A percentile compares a stretch with the other conserved stretches of the same genome.
These are phyloP conservation scores for Drosophila limbata DNA, from an alignment of 2,888 invertebrate species.

Conservation along the genomic window DNA sequence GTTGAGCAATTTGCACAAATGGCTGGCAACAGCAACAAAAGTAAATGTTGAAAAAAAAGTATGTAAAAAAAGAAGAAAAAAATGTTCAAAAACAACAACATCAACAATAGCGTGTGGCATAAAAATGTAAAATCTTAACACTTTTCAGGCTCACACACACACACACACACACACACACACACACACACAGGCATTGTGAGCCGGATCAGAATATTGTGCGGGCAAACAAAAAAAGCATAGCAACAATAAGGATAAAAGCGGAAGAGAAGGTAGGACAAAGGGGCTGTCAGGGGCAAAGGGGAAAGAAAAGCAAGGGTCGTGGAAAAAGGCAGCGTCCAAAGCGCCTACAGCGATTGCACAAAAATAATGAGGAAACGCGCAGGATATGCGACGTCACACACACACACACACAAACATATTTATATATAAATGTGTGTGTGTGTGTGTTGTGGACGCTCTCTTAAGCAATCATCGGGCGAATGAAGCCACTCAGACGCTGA, in stretches of 20 bases:
- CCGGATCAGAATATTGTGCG: constrained; percentile 58
- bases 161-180: constrained; percentile 23
- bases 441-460: constrained; percentile 50
- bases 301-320: constrained; percentile 12
- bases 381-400: constrained; percentile 65
- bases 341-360: constrained; percentile 79
- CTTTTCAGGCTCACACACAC: constrained; percentile 55
- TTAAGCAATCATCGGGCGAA: constrained; percentile 76
- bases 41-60: constrained; percentile 30
- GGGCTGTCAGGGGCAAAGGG: background rate
- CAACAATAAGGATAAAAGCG: constrained; percentile 55
- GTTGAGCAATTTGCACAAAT: constrained; percentile 74
- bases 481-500: constrained; percentile 78
- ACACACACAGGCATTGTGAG: constrained; percentile 25
- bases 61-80: constrained; percentile 25
- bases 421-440: constrained; percentile 8
- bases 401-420: constrained; percentile 10
- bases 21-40: constrained; percentile 68
- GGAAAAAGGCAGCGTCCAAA: constrained; percentile 49
- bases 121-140: constrained; percentile 76
- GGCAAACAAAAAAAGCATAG: constrained; percentile 55
- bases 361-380: constrained; percentile 79
- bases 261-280: constrained; percentile 20
- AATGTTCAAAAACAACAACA: constrained; percentile 43
- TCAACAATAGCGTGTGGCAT: constrained; percentile 52